Evolutionary conservation across 2,797 vertebrate species (phyloP).

Genomic region (Menidia menidia): DNA sequence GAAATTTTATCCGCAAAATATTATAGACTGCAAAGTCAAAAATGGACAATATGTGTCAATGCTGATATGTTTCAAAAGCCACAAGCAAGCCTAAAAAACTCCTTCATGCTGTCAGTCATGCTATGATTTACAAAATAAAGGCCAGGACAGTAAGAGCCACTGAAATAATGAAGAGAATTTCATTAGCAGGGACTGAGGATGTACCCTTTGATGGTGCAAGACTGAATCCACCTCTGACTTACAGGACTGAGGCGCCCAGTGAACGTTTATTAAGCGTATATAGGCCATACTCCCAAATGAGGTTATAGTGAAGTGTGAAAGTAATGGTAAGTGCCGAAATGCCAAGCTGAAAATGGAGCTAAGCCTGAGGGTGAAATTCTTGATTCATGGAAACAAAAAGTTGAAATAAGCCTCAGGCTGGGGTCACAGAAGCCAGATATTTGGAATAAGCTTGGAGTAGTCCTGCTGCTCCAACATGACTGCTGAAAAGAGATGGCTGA

Average conservation of each 20-base stretch:
- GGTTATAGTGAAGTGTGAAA: constrained; percentile 40
- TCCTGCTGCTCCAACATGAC: constrained; percentile 33
- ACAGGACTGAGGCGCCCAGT: constrained; percentile 3
- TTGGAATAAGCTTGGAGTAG: constrained; percentile 18
- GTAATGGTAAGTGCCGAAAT: constrained; percentile 43
- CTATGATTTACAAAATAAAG: constrained; percentile 17
- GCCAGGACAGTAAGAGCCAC: constrained; percentile 6
- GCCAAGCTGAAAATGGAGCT: constrained; percentile 42
- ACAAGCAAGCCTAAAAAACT: not conserved
- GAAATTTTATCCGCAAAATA: not conserved
- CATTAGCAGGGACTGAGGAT: constrained; percentile 20
- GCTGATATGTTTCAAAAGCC: constrained; percentile 1
- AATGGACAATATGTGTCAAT: constrained; percentile 1
- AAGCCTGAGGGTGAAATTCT: constrained; percentile 45
- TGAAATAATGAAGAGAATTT: constrained; percentile 15
- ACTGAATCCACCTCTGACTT: constrained; percentile 17
- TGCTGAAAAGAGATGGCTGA: constrained; percentile 28
- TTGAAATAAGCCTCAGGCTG: constrained; percentile 34
- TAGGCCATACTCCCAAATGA: constrained; percentile 33
- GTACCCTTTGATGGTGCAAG: constrained; percentile 15
- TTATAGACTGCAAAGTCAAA: constrained; percentile 3
- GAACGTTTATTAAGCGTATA: constrained; percentile 38
- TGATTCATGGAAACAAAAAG: constrained; percentile 53
- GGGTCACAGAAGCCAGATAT: constrained; percentile 33
- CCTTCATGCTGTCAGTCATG: not conserved